A percentile compares a stretch with the other conserved stretches of the same genome.
Conservation (phyloP, 2,888 invertebrate genomes). For the Clunio marinus region DNA sequence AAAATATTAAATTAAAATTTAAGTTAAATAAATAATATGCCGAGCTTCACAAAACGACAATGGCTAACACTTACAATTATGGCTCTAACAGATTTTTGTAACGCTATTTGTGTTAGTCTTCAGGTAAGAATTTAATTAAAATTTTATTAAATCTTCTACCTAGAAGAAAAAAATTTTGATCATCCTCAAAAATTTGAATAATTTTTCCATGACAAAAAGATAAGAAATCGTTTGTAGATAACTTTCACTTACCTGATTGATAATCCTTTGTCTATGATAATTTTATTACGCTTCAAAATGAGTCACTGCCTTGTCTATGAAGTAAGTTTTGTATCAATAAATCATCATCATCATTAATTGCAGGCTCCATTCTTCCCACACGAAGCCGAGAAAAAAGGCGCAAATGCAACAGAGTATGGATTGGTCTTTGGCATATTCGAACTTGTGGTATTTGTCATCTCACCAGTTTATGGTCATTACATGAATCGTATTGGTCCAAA, state of each 20-base stretch:
- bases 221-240: no score
- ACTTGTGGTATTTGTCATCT: conserved; percentile 73
- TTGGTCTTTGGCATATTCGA: conserved; percentile 85
- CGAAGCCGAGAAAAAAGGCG: conserved; percentile 76
- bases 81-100: conserved; percentile 76
- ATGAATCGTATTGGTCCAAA: conserved; percentile 75
- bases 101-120: conserved; percentile 76
- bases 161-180: no score
- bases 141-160: no score
- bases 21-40: conserved; percentile 7
- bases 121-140: no score
- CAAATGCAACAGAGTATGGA: conserved; percentile 76
- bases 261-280: no score
- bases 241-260: no score
- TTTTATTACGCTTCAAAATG: no score
- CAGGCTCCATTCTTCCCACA: conserved; percentile 81
- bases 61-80: conserved; percentile 74
- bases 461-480: conserved; percentile 77
- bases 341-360: background rate
- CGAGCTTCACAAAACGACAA: conserved; percentile 67
- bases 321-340: background rate
- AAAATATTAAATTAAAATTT: background rate
- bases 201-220: no score
- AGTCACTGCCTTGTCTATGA: background rate
- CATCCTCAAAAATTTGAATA: no score